Percentiles rank a stretch among this genome's conserved stretches.
Evolutionary conservation across 1,140 invertebrate species (phyloP).

Genomic region (Brachionus koreanus): DNA sequence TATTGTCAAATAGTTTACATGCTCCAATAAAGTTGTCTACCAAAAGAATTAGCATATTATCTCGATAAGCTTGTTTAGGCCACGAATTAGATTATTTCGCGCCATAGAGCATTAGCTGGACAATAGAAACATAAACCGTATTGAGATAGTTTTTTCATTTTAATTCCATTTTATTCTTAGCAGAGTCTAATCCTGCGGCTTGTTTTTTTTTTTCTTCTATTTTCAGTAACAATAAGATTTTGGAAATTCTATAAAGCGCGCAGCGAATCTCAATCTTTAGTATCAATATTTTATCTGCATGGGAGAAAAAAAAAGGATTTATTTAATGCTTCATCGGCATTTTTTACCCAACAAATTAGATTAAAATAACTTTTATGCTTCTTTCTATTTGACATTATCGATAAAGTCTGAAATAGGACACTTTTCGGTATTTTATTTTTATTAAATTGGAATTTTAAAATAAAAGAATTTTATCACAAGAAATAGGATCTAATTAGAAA

Average conservation of each 20-base stretch:
- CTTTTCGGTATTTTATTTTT: constrained; percentile 15
- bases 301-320: constrained; percentile 13
- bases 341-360: neutral
- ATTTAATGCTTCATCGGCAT: neutral
- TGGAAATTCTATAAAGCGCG: neutral
- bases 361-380: neutral
- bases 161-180: neutral
- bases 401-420: neutral
- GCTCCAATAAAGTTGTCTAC: constrained; percentile 4
- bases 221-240: constrained; percentile 27
- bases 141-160: neutral
- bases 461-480: constrained; percentile 3
- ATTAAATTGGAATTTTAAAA: neutral
- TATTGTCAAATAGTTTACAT: neutral
- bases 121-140: neutral
- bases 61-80: neutral
- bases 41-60: neutral
- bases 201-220: neutral
- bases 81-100: constrained; percentile 13
- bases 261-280: constrained; percentile 27
- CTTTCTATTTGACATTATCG: constrained; percentile 3
- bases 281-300: constrained; percentile 39
- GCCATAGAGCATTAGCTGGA: neutral
- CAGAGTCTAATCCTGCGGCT: neutral
- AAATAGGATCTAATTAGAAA: constrained; percentile 39